Conservation (phyloP, 2,888 invertebrate species). For the Pheosia gnoma region DNA sequence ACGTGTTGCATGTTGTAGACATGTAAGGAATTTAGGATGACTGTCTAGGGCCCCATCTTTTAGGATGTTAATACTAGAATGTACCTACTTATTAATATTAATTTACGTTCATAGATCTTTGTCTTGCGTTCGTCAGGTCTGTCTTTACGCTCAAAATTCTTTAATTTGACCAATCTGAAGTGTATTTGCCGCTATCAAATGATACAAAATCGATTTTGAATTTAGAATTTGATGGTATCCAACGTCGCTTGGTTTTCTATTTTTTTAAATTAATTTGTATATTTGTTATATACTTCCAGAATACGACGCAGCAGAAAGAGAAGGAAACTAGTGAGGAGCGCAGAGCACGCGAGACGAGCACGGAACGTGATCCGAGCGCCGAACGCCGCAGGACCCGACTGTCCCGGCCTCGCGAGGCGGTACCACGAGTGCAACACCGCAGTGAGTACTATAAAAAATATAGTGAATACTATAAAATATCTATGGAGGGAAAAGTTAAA, state of each 20-base stretch:
- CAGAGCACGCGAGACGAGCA: slow-evolving; percentile 49
- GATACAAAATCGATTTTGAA: too few species aligned
- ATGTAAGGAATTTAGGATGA: slow-evolving; percentile 29
- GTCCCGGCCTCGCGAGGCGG: slow-evolving; percentile 89
- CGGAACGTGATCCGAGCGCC: slow-evolving; percentile 46
- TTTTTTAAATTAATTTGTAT: too few species aligned
- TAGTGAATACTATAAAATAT: too few species aligned
- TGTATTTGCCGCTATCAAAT: too few species aligned
- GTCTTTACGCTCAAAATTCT: background rate
- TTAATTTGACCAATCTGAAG: too few species aligned
- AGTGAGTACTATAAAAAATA: slow-evolving; percentile 73
- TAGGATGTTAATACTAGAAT: slow-evolving; percentile 23
- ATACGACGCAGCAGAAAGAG: slow-evolving; percentile 76
- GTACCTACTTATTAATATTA: slow-evolving; percentile 33
- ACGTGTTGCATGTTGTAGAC: background rate
- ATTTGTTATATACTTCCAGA: slow-evolving; percentile 53
- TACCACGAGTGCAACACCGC: slow-evolving; percentile 92
- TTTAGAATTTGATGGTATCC: too few species aligned
- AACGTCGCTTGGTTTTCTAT: too few species aligned
- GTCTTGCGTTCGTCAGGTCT: background rate
- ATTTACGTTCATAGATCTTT: slow-evolving; percentile 25
- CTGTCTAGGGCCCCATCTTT: slow-evolving; percentile 15
- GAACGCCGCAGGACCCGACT: slow-evolving; percentile 71
- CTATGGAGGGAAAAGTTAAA: too few species aligned
- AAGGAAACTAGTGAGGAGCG: slow-evolving; percentile 68